Percentiles rank a stretch among this genome's conserved stretches.
Evolutionary conservation across 2,113 vertebrate species (phyloP).

Genomic region (Promerops cafer): DNA sequence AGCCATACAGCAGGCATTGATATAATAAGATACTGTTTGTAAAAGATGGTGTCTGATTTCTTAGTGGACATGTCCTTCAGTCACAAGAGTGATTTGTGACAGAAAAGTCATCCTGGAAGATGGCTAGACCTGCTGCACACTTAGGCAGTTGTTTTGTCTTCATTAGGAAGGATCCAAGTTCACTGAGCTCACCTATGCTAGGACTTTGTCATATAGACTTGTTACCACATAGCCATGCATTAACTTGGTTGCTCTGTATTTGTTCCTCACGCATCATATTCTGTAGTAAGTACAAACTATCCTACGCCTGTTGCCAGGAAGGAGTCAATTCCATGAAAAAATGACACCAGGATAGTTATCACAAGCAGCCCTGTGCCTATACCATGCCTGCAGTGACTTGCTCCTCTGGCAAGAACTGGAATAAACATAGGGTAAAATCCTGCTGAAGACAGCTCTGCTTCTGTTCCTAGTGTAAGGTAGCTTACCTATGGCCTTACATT

Average conservation of each 20-base stretch:
- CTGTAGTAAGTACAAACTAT: background rate
- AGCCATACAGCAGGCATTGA: background rate
- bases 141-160: background rate
- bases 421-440: background rate
- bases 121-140: background rate
- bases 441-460: background rate
- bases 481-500: background rate
- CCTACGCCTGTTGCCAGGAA: background rate
- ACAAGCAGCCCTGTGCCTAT: background rate
- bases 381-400: background rate
- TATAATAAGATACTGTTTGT: background rate
- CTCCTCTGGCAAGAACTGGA: background rate
- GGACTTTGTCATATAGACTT: background rate
- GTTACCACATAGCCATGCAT: background rate
- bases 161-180: background rate
- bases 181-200: fast-evolving
- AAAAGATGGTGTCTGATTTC: background rate
- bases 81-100: background rate
- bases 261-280: fast-evolving
- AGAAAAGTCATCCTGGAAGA: background rate
- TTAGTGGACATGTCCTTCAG: background rate
- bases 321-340: background rate
- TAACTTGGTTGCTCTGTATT: background rate
- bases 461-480: background rate
- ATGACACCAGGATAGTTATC: background rate